Conservation (phyloP, 1,140 invertebrate species). For the Eurosta solidaginis region DNA sequence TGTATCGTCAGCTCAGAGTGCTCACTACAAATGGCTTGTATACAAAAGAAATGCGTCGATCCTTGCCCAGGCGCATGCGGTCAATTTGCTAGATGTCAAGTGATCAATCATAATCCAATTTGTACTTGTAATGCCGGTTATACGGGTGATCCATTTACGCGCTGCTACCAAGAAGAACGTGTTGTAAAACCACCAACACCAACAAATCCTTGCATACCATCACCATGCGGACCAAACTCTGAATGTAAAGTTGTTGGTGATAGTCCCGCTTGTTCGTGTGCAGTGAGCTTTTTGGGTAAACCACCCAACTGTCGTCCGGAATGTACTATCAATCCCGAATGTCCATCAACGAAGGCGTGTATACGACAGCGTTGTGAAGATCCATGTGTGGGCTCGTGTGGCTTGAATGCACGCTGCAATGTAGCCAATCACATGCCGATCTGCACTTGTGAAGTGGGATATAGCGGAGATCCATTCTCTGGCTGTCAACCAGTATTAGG, state of each 20-base stretch:
- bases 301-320: constrained; percentile 71
- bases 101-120: constrained; percentile 68
- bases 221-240: constrained; percentile 76
- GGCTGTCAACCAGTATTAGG: constrained; percentile 69
- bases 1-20: constrained; percentile 73
- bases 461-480: constrained; percentile 78
- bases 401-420: constrained; percentile 71
- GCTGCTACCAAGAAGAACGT: constrained; percentile 62
- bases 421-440: constrained; percentile 73
- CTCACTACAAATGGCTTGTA: constrained; percentile 69
- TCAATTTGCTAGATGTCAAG: constrained; percentile 67
- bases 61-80: constrained; percentile 75
- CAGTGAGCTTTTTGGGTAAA: constrained; percentile 66
- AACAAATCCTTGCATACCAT: constrained; percentile 66
- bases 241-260: constrained; percentile 68
- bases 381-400: constrained; percentile 73
- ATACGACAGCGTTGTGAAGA: constrained; percentile 69
- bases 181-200: constrained; percentile 59
- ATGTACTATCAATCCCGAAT: constrained; percentile 70
- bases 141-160: constrained; percentile 65
- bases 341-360: constrained; percentile 68
- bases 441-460: constrained; percentile 71
- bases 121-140: constrained; percentile 63
- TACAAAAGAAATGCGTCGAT: constrained; percentile 71
- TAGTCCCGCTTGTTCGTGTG: constrained; percentile 72